A percentile compares a stretch with the other conserved stretches of the same genome.
Conservation (phyloP, 2,113 vertebrate species). For the Channa argus region DNA sequence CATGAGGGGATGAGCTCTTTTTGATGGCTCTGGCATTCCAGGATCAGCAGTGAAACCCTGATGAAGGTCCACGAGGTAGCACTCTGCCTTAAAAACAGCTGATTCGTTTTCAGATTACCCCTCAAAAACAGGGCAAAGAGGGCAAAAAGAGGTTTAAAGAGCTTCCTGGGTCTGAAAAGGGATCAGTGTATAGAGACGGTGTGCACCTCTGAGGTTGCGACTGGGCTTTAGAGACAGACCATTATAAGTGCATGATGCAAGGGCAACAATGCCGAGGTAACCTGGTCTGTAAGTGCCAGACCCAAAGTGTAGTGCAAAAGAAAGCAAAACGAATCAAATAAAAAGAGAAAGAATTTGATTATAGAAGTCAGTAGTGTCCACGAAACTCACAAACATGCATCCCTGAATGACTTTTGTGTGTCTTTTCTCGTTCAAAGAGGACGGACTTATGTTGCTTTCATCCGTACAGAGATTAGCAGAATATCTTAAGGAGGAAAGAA, state of each 20-base stretch:
- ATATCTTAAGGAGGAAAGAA: slow-evolving; percentile 76
- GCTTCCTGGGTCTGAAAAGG: slow-evolving; percentile 55
- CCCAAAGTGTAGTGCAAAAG: slow-evolving; percentile 86
- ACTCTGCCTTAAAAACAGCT: slow-evolving; percentile 59
- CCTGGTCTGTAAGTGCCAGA: slow-evolving; percentile 82
- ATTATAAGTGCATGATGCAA: slow-evolving; percentile 85
- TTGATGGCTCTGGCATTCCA: slow-evolving; percentile 54
- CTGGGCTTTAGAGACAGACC: slow-evolving; percentile 80
- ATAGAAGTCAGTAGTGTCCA: slow-evolving; percentile 80
- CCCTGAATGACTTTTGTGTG: slow-evolving; percentile 85
- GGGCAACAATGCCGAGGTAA: slow-evolving; percentile 86
- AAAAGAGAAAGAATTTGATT: slow-evolving; percentile 72
- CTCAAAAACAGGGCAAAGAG: too few relatives aligned
- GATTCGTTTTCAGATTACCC: slow-evolving; percentile 66
- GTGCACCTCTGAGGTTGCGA: slow-evolving; percentile 69
- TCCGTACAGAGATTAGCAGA: slow-evolving; percentile 74
- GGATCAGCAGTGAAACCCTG: slow-evolving; percentile 74
- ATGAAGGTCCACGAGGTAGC: slow-evolving; percentile 76
- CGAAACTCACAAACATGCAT: slow-evolving; percentile 84
- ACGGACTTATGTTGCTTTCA: slow-evolving; percentile 74
- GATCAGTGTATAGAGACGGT: slow-evolving; percentile 58
- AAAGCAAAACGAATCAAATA: slow-evolving; percentile 81
- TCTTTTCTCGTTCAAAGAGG: slow-evolving; percentile 75
- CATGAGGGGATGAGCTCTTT: slow-evolving; percentile 41
- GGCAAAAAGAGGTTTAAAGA: slow-evolving; percentile 53